Base-by-base conservation (phyloP, 2,113 vertebrate species). In the Butorides virescens region DNA sequence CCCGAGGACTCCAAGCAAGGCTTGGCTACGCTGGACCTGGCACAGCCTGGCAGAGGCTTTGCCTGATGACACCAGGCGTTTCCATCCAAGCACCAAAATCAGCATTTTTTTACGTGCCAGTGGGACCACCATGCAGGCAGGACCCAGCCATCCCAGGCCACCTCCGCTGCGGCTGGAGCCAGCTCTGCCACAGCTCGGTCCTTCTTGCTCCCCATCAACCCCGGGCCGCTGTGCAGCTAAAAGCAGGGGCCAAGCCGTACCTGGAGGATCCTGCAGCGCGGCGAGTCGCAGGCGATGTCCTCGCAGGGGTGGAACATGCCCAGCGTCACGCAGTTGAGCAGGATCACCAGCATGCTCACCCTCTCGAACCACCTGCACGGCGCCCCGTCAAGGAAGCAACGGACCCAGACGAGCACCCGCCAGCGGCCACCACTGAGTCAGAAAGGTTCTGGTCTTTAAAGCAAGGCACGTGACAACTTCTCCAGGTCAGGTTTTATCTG, bases 301-400 rank as follows among this genome's bases (percentile, higher is more conserved):
- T 99, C 99, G 34, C 99, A 99, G 4, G 99, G 99, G 92, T 99
- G 99, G 96, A 99, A 99, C 99, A 99, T 99, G 85, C 99, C 99
- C 98, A 99, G 98, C 0, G 99, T 99, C 97, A 99, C 99, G 7
- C 99, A 99, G 98, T 99, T 99, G 96, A 99, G 98, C 95, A 99
- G 99, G 98, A 99, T 99, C 82, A 99, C 99, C 98, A 99, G 91
- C 99, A 99, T 99, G 96, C 99, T 99, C 62, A 99, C 98, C 75
- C 99, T 98, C 97, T 99, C 99, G 34, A 99, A 99, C 99, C 99
- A 99, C 50, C 99, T 99, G 80, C 47, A 55, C 19, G 15, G 77
- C 55, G 13, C 9, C 34, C 2, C 13, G 98, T 99, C 98, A 99
- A 99, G 99, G 99, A 99, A 98, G 56, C 22, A 86, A 81, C 1